Percentiles rank a stretch among this genome's conserved stretches.
These are phyloP conservation scores for Cyrtonyx montezumae DNA, from an alignment of 2,113 vertebrate genomes.

Conservation along the genomic window DNA sequence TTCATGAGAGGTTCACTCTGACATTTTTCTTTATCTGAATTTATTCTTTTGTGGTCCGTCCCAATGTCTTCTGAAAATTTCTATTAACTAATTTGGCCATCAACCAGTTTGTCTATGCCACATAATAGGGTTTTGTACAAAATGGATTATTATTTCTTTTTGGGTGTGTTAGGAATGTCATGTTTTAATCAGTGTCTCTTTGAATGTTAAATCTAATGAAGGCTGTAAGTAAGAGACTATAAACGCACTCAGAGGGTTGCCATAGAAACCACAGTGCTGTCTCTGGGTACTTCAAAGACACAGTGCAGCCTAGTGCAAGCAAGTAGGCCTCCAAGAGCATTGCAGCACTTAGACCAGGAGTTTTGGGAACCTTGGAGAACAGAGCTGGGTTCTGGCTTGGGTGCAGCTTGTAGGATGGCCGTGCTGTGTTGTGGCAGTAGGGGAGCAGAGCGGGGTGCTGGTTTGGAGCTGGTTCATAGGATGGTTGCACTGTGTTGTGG, in stretches of 20 bases:
- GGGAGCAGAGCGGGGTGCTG: neutral
- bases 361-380: neutral
- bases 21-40: neutral
- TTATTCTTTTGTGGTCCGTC: constrained; percentile 57
- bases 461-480: neutral
- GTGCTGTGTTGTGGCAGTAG: accelerated
- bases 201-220: constrained; percentile 76
- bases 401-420: neutral
- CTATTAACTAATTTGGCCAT: constrained; percentile 78
- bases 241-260: constrained; percentile 71
- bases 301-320: neutral
- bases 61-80: constrained; percentile 70
- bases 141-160: constrained; percentile 74
- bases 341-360: neutral
- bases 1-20: neutral
- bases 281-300: neutral
- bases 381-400: neutral
- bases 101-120: constrained; percentile 68
- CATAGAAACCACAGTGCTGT: constrained; percentile 73
- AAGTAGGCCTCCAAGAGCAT: neutral
- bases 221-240: constrained; percentile 74
- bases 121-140: constrained; percentile 73
- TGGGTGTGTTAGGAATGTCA: constrained; percentile 70
- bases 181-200: constrained; percentile 82
- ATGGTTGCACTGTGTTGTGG: neutral